phyloP scores from a whole-genome alignment of 2,888 invertebrate genomes.

The Polyommatus iphigenia region DNA sequence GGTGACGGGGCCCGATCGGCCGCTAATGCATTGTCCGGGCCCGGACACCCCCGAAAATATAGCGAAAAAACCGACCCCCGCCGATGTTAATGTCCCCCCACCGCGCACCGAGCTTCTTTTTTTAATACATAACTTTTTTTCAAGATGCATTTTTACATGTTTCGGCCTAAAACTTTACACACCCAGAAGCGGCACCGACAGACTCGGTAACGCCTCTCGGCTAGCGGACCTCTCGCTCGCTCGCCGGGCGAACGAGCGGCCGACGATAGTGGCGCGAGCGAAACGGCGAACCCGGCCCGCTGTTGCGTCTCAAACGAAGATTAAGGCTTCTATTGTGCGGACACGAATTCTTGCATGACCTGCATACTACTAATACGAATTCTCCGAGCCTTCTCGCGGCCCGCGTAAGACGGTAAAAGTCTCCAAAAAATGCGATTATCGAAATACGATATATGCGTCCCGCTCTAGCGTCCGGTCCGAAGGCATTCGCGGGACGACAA shows the following conservation, averaged over 20 bases:
- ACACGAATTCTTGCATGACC: constrained; percentile 64
- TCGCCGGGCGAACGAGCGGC: constrained; percentile 51
- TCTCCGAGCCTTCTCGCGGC: constrained; percentile 38
- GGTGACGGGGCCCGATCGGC: constrained; percentile 68
- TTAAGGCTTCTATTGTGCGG: constrained; percentile 74
- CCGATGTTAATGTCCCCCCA: constrained; percentile 73
- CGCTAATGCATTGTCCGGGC: constrained; percentile 77
- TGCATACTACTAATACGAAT: constrained; percentile 52
- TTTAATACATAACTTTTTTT: constrained; percentile 81
- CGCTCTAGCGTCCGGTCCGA: constrained; percentile 77
- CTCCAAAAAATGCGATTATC: neutral
- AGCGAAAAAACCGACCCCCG: constrained; percentile 77
- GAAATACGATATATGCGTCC: constrained; percentile 67
- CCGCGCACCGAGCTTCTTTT: constrained; percentile 79
- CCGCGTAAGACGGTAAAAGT: neutral
- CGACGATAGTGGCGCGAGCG: constrained; percentile 76
- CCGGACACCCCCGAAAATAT: constrained; percentile 76
- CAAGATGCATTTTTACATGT: constrained; percentile 81
- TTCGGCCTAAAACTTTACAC: constrained; percentile 81
- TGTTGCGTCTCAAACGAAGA: constrained; percentile 74
- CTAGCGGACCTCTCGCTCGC: constrained; percentile 67
- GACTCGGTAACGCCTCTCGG: constrained; percentile 71
- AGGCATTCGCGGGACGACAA: constrained; percentile 78
- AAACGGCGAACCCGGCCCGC: constrained; percentile 62
- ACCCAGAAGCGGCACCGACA: constrained; percentile 70